Base-by-base conservation (phyloP, 1,140 invertebrate genomes). In the Cardiocondyla obscurior region DNA sequence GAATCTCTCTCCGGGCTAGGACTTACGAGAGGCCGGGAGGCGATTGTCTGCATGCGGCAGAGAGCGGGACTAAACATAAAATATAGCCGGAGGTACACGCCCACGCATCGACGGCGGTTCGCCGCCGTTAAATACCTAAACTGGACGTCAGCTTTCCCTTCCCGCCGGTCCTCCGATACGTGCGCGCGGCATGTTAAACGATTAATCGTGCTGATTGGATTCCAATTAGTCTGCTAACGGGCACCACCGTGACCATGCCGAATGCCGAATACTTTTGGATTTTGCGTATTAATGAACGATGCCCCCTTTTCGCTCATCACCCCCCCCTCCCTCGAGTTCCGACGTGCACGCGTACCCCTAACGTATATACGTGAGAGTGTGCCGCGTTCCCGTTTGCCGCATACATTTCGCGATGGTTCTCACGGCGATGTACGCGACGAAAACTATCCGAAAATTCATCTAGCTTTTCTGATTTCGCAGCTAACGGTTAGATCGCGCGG, bases 131-230 rank as follows among this genome's bases (percentile, higher is more conserved):
- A 93, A 92, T 92, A 91, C 89, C 91, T 87, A 92, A 93, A 92
- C 88, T 19, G 33, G 91, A 89, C 88, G 76, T 83, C 62, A 84
- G 85, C 79, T 81, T 55, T 58, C 62, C 51, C 57, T 12, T 8
- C 2, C 28, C 28, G 14, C 51, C 53, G 25, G 36, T 65, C 49
- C 58, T 57, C 55, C 82, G 65, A 62, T 86, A 70, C 51, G 64
- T 83, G 84, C 73, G 70, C 81, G 62, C 77, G 85, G 87, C 85
- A 88, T 91, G 89, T 92, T 90, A 88, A 90, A 83, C 91, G 88
- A 93, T 93, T 93, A 92, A 92, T 92, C 88, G 89, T 85, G 62
- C 88, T 90, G 89, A 93, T 93, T 93, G 92, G 91, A 92, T 92
- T 93, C 84, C 92, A 93, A 93, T 93, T 93, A 93, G 90, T 69